These are phyloP conservation scores for Spodoptera littoralis DNA, from an alignment of 2,888 invertebrate species.

Conservation along the genomic window DNA sequence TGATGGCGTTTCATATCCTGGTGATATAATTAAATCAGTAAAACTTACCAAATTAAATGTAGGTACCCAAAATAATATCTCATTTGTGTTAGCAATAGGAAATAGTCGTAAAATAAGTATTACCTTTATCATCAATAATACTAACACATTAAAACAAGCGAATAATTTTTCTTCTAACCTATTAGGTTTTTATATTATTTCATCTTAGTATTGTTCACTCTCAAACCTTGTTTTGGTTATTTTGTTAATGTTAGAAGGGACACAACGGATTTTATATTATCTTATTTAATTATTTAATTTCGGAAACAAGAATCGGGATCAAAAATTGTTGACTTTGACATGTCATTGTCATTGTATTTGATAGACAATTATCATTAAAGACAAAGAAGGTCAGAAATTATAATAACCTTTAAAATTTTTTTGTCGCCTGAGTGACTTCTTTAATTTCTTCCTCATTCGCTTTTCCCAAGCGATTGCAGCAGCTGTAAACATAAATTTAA, in stretches of 20 bases:
- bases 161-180: no score
- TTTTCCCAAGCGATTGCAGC: constrained; percentile 80
- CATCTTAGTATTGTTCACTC: no score
- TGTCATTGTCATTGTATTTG: constrained; percentile 5
- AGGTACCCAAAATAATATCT: no score
- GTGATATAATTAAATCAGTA: neutral
- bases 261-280: no score
- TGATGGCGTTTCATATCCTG: constrained; percentile 79
- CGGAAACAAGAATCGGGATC: neutral
- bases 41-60: no score
- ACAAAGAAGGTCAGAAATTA: neutral
- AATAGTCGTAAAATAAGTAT: no score
- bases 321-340: neutral
- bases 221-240: no score
- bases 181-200: no score
- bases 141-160: no score
- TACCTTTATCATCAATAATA: no score
- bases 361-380: neutral
- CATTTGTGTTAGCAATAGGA: no score
- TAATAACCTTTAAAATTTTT: constrained; percentile 78
- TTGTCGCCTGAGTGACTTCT: constrained; percentile 71
- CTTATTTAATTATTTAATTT: neutral
- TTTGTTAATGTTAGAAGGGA: no score
- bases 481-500: constrained; percentile 63
- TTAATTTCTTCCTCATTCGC: constrained; percentile 82